A percentile compares a stretch with the other conserved stretches of the same genome.
Conservation (phyloP, 2,113 vertebrate genomes). For the Datnioides undecimradiatus region DNA sequence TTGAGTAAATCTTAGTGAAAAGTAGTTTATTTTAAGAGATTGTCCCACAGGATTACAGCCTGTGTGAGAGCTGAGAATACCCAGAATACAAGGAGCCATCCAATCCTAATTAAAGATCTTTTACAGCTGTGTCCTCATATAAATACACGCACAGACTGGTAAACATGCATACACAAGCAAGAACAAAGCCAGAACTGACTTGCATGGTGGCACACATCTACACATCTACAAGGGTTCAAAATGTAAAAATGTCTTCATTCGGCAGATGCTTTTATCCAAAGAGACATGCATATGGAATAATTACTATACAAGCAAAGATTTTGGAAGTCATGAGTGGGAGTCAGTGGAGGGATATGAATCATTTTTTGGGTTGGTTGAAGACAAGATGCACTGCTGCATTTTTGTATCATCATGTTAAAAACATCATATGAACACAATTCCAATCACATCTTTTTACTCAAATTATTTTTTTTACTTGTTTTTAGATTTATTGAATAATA, state of each 20-base stretch:
- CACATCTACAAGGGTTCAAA: neutral
- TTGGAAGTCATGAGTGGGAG: too few relatives aligned
- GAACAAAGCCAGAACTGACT: constrained; percentile 8
- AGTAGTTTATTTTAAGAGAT: constrained; percentile 50
- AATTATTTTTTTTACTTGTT: neutral
- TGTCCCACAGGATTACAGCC: constrained; percentile 51
- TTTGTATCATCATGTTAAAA: too few relatives aligned
- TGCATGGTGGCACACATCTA: neutral
- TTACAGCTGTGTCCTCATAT: constrained; percentile 71
- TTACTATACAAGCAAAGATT: too few relatives aligned
- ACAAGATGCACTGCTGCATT: too few relatives aligned
- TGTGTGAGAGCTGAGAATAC: constrained; percentile 58
- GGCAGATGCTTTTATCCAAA: too few relatives aligned
- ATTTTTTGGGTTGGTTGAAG: too few relatives aligned
- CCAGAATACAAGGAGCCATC: constrained; percentile 58
- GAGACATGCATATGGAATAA: too few relatives aligned
- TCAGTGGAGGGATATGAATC: too few relatives aligned
- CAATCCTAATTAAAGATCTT: constrained; percentile 74
- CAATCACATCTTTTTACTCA: neutral
- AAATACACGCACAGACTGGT: constrained; percentile 24
- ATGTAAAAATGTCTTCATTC: too few relatives aligned
- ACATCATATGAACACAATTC: neutral
- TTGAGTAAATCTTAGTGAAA: constrained; percentile 53
- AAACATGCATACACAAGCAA: neutral
- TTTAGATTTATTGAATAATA: too few relatives aligned